Base-by-base conservation (phyloP, 2,888 invertebrate genomes). In the Rugalucina vietnamica region DNA sequence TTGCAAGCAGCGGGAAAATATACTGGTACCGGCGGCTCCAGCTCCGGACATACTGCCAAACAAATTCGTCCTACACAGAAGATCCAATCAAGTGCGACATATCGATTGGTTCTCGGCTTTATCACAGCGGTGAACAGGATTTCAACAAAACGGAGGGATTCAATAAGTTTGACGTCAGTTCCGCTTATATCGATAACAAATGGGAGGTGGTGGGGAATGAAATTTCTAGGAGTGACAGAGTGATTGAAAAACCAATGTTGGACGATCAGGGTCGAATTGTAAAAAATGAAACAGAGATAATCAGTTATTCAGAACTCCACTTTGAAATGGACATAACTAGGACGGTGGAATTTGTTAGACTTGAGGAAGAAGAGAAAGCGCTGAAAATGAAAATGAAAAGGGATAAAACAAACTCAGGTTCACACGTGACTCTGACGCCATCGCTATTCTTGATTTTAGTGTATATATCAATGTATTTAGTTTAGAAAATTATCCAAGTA, bases 1-100 rank as follows among this genome's bases (percentile, higher is more conserved):
- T 81, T 34, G 81, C 77, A 57, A 77, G 50, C 32, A 65, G 50
- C 4, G 82, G 73, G 18, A 43, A 32, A 8, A 73, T 85, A 8
- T 85, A 82, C 69, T 79, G 73, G 76, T 74, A 81, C 73, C 65
- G 37, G 29, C 82, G 82, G 24, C 70, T 82, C 36, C 57, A 82
- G 39, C n/a, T 85, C 0, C 60, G 49, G 36, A 85, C 85, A 34
- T 60, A 65, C n/a, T 85, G 85, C 43, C 5, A n/a, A 5, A 85
- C 81, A 0, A 85, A 85, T 54, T 43, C 81, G 0, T 5, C 39
- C 2, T 34, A 36, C 14, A 27, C 73, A 0, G 76, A 65, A 3
- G 65, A 65, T 32, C 65, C 34, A 34, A 10, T 34, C 65, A 73
- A 69, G 4, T 85, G 85, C 39, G 57, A 71, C 24, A 74, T 85